These are phyloP conservation scores for Channa maculata DNA, from an alignment of 2,113 vertebrate genomes.

Conservation along the genomic window DNA sequence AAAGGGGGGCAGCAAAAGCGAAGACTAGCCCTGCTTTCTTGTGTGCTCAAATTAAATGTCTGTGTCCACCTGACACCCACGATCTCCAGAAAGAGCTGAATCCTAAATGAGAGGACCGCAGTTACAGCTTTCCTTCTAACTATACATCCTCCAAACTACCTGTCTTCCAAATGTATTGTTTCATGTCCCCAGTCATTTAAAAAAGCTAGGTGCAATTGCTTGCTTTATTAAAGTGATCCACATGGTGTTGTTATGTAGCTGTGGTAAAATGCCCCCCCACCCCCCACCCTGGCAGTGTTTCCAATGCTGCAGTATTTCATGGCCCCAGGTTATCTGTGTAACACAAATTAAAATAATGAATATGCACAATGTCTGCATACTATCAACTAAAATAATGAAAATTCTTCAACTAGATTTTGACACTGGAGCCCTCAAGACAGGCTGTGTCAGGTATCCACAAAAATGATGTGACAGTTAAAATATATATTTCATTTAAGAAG, in stretches of 20 bases:
- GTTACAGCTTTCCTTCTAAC: too few relatives aligned
- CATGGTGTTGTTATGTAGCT: too few relatives aligned
- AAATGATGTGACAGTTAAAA: too few relatives aligned
- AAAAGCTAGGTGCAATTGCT: neutral
- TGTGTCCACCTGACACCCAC: too few relatives aligned
- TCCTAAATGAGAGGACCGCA: too few relatives aligned
- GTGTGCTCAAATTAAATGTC: neutral
- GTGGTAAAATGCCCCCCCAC: neutral
- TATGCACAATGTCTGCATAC: neutral
- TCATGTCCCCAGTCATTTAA: too few relatives aligned
- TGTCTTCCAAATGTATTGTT: too few relatives aligned
- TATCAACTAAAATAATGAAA: neutral
- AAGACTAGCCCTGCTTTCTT: neutral
- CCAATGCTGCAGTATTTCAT: neutral
- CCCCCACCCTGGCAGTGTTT: neutral
- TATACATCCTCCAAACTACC: too few relatives aligned
- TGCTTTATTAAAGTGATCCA: neutral
- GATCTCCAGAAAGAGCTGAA: too few relatives aligned
- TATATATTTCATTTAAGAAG: too few relatives aligned
- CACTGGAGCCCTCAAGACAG: too few relatives aligned
- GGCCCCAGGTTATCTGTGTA: neutral
- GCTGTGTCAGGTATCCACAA: too few relatives aligned
- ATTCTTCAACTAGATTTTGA: neutral
- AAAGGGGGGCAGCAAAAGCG: neutral
- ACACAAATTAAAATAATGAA: neutral